phyloP scores from a whole-genome alignment of 2,797 vertebrate genomes.

The Staurois parvus region DNA sequence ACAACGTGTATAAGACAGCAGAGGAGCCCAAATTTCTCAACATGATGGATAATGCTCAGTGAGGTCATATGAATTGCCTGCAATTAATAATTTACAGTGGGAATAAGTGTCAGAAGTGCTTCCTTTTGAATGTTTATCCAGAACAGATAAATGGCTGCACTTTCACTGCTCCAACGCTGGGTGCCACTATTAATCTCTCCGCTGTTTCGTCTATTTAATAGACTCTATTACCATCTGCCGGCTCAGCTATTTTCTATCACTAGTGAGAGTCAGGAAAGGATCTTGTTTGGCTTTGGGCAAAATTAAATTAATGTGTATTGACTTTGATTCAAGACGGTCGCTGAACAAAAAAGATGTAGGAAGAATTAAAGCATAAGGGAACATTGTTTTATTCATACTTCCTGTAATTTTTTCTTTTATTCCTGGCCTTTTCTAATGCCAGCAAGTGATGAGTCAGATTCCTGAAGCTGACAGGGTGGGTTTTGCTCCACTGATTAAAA shows the following conservation, averaged over 20 bases:
- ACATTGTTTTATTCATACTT: too few species aligned
- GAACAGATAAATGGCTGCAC: background rate
- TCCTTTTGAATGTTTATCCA: background rate
- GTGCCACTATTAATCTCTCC: background rate
- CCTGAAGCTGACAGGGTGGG: too few species aligned
- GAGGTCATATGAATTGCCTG: conserved; percentile 7
- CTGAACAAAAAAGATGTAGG: background rate
- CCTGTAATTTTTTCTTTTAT: too few species aligned
- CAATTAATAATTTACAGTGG: conserved; percentile 48
- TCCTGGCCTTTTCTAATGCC: too few species aligned
- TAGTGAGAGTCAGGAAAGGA: background rate
- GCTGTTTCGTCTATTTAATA: background rate
- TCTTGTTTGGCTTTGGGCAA: background rate
- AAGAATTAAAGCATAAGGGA: too few species aligned
- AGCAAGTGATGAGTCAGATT: too few species aligned
- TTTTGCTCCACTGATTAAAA: too few species aligned
- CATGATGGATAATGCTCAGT: background rate
- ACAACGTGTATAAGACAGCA: background rate
- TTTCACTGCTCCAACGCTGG: background rate
- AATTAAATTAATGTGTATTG: too few species aligned
- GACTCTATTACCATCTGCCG: too few species aligned
- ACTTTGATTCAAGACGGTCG: too few species aligned
- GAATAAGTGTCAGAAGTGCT: conserved; percentile 3
- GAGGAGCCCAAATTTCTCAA: background rate
- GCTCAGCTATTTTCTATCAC: background rate